phyloP scores from a whole-genome alignment of 2,113 vertebrate species.

The Perca schrenkii region DNA sequence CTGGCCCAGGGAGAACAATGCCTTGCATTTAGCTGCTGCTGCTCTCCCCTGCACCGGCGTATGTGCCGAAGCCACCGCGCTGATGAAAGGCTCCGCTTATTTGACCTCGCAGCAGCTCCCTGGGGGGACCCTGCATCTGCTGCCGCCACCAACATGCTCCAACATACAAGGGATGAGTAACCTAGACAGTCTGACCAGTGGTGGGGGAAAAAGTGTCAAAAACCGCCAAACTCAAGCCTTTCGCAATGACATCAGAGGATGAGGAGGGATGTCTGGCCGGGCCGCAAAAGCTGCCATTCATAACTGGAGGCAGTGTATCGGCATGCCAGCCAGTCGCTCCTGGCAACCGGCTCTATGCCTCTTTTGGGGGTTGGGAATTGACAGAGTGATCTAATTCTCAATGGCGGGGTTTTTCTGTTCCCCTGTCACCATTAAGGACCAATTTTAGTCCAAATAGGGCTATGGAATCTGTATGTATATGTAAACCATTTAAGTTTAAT shows the following conservation, averaged over 20 bases:
- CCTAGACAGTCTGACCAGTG: conserved; percentile 11
- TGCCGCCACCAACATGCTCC: conserved; percentile 24
- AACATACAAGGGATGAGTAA: conserved; percentile 26
- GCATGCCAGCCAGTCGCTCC: conserved; percentile 42
- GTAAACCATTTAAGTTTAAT: conserved; percentile 13
- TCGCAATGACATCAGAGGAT: conserved; percentile 49
- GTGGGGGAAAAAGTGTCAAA: conserved; percentile 3
- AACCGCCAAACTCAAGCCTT: not conserved
- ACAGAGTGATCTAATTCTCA: conserved; percentile 44
- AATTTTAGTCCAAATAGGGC: conserved; percentile 2
- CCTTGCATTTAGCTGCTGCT: conserved; percentile 51
- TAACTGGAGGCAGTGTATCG: conserved; percentile 20
- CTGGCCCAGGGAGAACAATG: conserved; percentile 63
- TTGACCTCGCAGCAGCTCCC: conserved; percentile 42
- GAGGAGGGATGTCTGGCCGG: conserved; percentile 30
- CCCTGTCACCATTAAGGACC: not conserved
- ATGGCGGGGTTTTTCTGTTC: not conserved
- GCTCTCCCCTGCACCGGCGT: conserved; percentile 22
- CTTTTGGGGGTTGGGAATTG: conserved; percentile 39
- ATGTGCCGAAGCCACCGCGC: conserved; percentile 4
- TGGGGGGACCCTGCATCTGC: conserved; percentile 30
- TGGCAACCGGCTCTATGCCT: conserved; percentile 54
- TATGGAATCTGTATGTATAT: too few species aligned
- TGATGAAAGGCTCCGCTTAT: conserved; percentile 62
- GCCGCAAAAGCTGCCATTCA: conserved; percentile 61